Evolutionary conservation across 2,888 invertebrate species (phyloP).

Genomic region (Drosophila nigritarsus): DNA sequence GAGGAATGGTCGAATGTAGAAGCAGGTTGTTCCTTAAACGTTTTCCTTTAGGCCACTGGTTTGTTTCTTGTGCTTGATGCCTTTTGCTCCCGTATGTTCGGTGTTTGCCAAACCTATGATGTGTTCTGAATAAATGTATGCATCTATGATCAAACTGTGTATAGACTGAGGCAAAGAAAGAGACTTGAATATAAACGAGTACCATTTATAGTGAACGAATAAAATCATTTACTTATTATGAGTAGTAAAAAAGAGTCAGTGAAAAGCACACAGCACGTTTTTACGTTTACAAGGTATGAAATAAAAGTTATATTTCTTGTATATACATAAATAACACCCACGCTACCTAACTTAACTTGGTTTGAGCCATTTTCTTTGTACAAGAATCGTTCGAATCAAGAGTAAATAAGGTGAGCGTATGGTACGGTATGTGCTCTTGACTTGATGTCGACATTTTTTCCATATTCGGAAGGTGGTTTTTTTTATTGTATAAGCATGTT

Average conservation of each 20-base stretch:
- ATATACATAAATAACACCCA: slow-evolving; percentile 13
- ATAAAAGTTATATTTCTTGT: slow-evolving; percentile 1
- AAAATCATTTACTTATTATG: slow-evolving; percentile 20
- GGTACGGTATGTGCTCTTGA: slow-evolving; percentile 20
- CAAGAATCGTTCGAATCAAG: slow-evolving; percentile 15
- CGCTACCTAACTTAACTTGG: slow-evolving; percentile 7
- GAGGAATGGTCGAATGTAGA: no score
- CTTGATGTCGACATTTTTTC: slow-evolving; percentile 36
- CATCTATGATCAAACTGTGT: neutral
- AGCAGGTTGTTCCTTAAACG: no score
- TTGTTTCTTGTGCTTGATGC: neutral
- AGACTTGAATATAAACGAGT: slow-evolving; percentile 2
- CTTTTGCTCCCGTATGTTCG: neutral
- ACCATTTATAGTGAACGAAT: slow-evolving; percentile 28
- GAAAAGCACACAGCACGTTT: no score
- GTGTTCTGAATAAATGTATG: no score
- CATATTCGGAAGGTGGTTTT: slow-evolving; percentile 37
- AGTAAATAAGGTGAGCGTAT: slow-evolving; percentile 10
- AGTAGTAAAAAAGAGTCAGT: neutral
- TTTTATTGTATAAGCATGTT: neutral
- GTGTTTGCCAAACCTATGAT: neutral
- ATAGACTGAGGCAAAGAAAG: neutral
- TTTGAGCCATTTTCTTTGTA: slow-evolving; percentile 10
- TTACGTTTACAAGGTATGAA: neutral
- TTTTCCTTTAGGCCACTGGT: no score